Evolutionary conservation across 2,797 vertebrate genomes (phyloP), one percentile per base, ranked within the genome.

Genomic region (Merluccius polli): DNA sequence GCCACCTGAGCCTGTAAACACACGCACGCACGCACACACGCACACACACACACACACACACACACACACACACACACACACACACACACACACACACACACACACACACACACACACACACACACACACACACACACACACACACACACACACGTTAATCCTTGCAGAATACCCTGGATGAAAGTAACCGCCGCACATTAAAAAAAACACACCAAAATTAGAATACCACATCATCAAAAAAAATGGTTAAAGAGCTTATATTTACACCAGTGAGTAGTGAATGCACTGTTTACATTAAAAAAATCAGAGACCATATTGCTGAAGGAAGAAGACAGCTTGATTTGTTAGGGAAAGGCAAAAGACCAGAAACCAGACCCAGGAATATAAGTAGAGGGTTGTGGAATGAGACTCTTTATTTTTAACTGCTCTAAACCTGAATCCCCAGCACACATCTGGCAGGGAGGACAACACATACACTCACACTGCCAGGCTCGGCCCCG

Each of bases 1-100:
- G 93, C 93, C 81, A 95, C 94, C 87, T 94, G 94, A 75, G 94
- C 93, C 94, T 95, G 83, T 0, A 70, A 76, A 78, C 77, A 79
- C 35, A 81, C 76, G 83, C 21, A 82, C 2, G 52, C 38, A 84
- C 31, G 84, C 27, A 77, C 31, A 78, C 38, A 44, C 52, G 31
- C 77, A 79, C 38, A 82, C 76, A 84, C 18, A 82, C 3, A 63
- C 38, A 84, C 31, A 84, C 29, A 76, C 31, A 77, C 35, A 41
- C 44, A 78, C 76, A 79, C 36, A 82, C 76, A 84, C 18, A 81
- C 3, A 59, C 36, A 84, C 31, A 84, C 29, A 76, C 31, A 77
- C 35, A 41, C 44, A 36, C 38, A 78, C 76, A 79, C 36, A 82
- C 76, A 84, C 18, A 81, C 3, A 59, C 36, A 84, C 31, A 84